Evolutionary conservation across 1,140 invertebrate genomes (phyloP).

Genomic region (Lycorma delicatula): DNA sequence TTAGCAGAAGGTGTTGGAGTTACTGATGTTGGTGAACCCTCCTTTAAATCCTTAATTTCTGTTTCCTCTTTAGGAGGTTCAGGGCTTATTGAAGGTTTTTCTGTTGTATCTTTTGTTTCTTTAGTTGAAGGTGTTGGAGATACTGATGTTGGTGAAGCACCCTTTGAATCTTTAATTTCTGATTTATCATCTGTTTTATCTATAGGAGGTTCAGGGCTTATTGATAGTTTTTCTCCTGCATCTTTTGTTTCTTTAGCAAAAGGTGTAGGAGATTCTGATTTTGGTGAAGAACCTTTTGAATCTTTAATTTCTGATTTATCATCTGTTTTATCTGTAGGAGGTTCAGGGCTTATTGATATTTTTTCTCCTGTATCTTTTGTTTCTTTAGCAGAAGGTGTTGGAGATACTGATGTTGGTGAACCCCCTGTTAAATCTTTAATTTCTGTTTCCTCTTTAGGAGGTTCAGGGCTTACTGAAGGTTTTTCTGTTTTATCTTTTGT

Average conservation of each 20-base stretch:
- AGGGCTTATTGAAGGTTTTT: background rate
- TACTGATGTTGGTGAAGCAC: background rate
- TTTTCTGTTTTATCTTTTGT: background rate
- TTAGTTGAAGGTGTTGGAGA: background rate
- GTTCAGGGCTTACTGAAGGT: background rate
- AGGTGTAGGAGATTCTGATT: no score
- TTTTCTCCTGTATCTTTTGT: slow-evolving; percentile 39
- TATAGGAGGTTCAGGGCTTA: no score
- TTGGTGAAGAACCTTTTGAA: no score
- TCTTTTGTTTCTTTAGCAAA: no score
- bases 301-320: slow-evolving; percentile 37
- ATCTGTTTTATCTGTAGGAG: slow-evolving; percentile 30
- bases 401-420: background rate
- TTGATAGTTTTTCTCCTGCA: no score
- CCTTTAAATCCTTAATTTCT: background rate
- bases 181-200: slow-evolving; percentile 41
- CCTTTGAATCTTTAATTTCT: background rate
- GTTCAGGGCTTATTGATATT: slow-evolving; percentile 42
- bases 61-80: background rate
- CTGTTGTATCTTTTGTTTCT: background rate
- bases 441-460: background rate
- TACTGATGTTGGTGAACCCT: no score
- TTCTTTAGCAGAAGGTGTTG: slow-evolving; percentile 31
- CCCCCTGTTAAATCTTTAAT: background rate
- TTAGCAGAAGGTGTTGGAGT: slow-evolving; percentile 7